These are phyloP conservation scores for Salpingus planirostris DNA, from an alignment of 2,888 invertebrate species.

Conservation along the genomic window DNA sequence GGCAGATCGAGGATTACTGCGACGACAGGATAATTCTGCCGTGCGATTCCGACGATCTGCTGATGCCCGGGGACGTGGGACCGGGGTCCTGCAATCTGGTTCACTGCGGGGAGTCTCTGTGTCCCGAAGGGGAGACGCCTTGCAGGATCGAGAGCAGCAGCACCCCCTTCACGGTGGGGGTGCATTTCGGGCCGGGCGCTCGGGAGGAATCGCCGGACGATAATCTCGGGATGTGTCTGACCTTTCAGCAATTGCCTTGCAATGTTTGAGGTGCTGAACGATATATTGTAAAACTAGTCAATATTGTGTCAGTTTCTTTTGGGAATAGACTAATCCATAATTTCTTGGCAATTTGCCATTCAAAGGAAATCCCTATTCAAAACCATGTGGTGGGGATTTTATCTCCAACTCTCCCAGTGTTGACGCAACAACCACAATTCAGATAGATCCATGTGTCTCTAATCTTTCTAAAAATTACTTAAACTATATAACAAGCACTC, in stretches of 20 bases:
- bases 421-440: no score
- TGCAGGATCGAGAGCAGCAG: slow-evolving; percentile 68
- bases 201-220: slow-evolving; percentile 65
- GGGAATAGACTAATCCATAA: no score
- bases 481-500: no score
- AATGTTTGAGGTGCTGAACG: slow-evolving; percentile 36
- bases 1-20: slow-evolving; percentile 43
- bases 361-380: no score
- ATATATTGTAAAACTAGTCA: no score
- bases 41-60: slow-evolving; percentile 76
- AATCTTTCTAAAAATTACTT: no score
- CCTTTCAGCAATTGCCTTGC: slow-evolving; percentile 65
- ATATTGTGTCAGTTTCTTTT: no score
- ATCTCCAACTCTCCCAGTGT: no score
- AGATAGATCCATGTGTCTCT: no score
- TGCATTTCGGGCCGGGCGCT: slow-evolving; percentile 64
- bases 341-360: no score
- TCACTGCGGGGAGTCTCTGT: slow-evolving; percentile 69
- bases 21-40: slow-evolving; percentile 69
- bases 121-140: slow-evolving; percentile 44
- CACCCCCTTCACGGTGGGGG: slow-evolving; percentile 67
- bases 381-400: no score
- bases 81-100: slow-evolving; percentile 66
- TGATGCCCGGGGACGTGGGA: slow-evolving; percentile 52
- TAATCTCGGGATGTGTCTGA: slow-evolving; percentile 72